Percentiles rank a stretch among this genome's conserved stretches.
Evolutionary conservation across 1,140 invertebrate genomes (phyloP).

Genomic region (Cephus cinctus): DNA sequence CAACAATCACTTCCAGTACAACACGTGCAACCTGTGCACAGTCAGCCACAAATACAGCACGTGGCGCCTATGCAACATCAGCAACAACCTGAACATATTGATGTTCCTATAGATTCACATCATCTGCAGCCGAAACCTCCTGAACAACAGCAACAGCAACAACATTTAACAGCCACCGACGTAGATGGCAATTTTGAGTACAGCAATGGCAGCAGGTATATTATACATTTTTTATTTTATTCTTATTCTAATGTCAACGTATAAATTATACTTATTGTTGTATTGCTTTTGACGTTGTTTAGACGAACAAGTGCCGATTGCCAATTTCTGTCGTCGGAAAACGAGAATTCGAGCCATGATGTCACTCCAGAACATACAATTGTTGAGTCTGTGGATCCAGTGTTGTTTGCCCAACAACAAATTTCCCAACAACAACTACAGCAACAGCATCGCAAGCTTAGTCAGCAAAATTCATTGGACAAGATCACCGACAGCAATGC

Average conservation of each 20-base stretch:
- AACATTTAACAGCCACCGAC: conserved; percentile 14
- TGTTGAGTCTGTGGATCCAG: conserved; percentile 41
- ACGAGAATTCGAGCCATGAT: conserved; percentile 50
- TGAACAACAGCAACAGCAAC: conserved; percentile 23
- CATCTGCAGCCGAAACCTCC: not conserved
- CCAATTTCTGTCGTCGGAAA: conserved; percentile 46
- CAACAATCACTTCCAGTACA: conserved; percentile 16
- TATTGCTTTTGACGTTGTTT: conserved; percentile 13
- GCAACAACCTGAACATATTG: conserved; percentile 13
- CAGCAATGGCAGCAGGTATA: conserved; percentile 37
- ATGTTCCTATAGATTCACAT: not conserved
- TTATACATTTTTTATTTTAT: conserved; percentile 11
- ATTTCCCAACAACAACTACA: conserved; percentile 28
- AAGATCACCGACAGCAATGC: conserved; percentile 35
- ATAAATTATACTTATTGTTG: conserved; percentile 3
- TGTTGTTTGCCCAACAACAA: conserved; percentile 39
- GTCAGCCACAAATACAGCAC: conserved; percentile 5
- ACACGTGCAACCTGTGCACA: conserved; percentile 12
- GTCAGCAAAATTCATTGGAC: conserved; percentile 58
- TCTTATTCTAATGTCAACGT: not conserved
- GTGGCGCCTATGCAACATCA: conserved; percentile 1
- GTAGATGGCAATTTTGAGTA: conserved; percentile 37
- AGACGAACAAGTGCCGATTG: conserved; percentile 46
- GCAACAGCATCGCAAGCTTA: conserved; percentile 49
- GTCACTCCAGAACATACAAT: conserved; percentile 51